A percentile compares a stretch with the other conserved stretches of the same genome.
These are phyloP conservation scores for Cynoglossus semilaevis DNA, from an alignment of 2,113 vertebrate genomes.

Conservation along the genomic window DNA sequence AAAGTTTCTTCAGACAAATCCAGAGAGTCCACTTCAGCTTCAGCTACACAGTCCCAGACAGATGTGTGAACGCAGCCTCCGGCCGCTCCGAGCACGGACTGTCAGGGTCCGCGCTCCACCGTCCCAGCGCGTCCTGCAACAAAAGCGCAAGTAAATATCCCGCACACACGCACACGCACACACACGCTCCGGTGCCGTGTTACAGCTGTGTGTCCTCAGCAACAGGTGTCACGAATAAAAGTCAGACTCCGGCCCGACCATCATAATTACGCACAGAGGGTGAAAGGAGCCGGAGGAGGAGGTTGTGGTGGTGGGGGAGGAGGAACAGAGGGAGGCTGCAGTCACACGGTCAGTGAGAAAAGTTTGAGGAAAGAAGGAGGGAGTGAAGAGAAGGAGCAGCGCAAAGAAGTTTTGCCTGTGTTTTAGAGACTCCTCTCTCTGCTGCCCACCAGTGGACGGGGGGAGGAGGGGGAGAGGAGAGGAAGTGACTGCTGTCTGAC, in stretches of 20 bases:
- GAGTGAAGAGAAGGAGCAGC: constrained; percentile 20
- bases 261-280: constrained; percentile 40
- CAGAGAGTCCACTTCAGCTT: no score
- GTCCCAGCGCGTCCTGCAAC: no score
- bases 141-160: no score
- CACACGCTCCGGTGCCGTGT: background rate
- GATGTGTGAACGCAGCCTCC: constrained; percentile 1
- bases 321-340: background rate
- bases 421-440: no score
- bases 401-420: constrained; percentile 1
- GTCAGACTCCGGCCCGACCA: constrained; percentile 35
- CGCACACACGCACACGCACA: constrained; percentile 1
- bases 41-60: background rate
- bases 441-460: background rate
- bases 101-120: background rate
- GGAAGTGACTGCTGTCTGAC: no score
- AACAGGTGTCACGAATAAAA: constrained; percentile 65
- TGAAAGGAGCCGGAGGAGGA: background rate
- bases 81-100: constrained; percentile 1
- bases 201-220: constrained; percentile 26
- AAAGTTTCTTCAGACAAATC: background rate
- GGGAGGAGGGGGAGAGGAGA: no score
- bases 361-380: constrained; percentile 8
- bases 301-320: background rate
- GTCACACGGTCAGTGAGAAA: constrained; percentile 21